Base-by-base conservation (phyloP, 2,888 invertebrate genomes). In the Nephrotoma appendiculata region DNA sequence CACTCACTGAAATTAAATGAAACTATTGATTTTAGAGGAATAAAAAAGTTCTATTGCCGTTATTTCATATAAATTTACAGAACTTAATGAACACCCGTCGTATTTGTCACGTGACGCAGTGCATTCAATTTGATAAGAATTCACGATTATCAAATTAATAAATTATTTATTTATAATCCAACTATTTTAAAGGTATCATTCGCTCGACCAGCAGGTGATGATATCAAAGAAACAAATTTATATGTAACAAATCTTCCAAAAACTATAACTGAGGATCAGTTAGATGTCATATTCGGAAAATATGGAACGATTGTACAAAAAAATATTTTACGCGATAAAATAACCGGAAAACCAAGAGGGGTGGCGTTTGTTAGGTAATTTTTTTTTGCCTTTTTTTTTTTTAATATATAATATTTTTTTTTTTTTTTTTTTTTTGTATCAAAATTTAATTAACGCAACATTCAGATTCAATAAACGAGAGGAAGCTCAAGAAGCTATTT, bases 181-280 rank as follows among this genome's bases (percentile, higher is more conserved):
- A 41, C 19, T 88, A 86, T 86, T 41, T 87, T 89, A 0, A 89
- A 94, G 94, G 98, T 98, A 87, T 98, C 98, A 86, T 97, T 96
- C 92, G 97, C 98, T 11, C 94, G 98, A 88, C 98, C 98, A 12
- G 96, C 96, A 41, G 97, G 97, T 57, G 97, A 98, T 88, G 96
- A 96, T 88, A 97, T 97, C 90, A 98, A 98, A 91, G 97, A 98
- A 89, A 97, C 98, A 31, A 98, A 98, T 92, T 93, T 98, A 87
- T 98, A 98, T 92, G 96, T 98, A 88, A 96, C 97, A 88, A 98
- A 98, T 92, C 93, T 98, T 89, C 98, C 98, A 87, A 95, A 96
- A 89, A 95, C 95, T 89, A 94, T 96, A 88, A 96, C 96, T 57
- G 97, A 97, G 90, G 94, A 95, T 85, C 96, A 97, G 89, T 92